Evolutionary conservation across 2,888 invertebrate species (phyloP), one percentile per base, ranked within the genome.

Genomic region (Serrognathus titanus): DNA sequence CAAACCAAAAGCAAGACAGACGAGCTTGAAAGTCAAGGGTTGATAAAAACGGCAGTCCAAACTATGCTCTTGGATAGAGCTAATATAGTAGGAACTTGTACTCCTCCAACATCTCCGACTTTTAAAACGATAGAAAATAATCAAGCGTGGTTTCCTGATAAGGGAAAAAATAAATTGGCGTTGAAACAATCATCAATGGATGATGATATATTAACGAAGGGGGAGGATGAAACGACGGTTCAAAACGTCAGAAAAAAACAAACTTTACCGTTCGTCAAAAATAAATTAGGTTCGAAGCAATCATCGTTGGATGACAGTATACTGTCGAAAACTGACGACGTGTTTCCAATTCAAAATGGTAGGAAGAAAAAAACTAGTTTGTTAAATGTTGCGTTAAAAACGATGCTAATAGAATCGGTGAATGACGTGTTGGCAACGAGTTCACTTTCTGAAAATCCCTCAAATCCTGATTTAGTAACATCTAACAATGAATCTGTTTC

Each of bases 341-440:
- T 6, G 4, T 1, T 16, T 16, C 3, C 16, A 2, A 2, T 16
- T 16, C 16, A 16, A 31, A 31, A 6, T 31, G 24, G 24, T 7
- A 31, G 6, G 24, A 58, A 58, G 47, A 47, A 46, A 47, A 11
- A 53, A 39, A 48, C 73, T 56, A 70, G 67, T 68, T 77, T 83
- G 47, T 67, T 83, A 45, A 80, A 80, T 51, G 81, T 81, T 13
- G 84, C 83, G 16, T 80, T 83, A 76, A 80, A 81, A 68, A 82
- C 82, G 41, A 83, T 83, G 55, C 74, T 83, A 8, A 78, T 82
- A 60, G 83, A 84, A 61, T 81, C 79, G 72, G 80, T 83, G 1
- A 81, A 75, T 53, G 71, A 74, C 48, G 70, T 73, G 53, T 67
- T 74, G 53, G 73, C 67, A 20, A 71, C 70, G 2, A 31, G 24